Conservation (phyloP, 2,113 vertebrate species). For the Vombatus ursinus region DNA sequence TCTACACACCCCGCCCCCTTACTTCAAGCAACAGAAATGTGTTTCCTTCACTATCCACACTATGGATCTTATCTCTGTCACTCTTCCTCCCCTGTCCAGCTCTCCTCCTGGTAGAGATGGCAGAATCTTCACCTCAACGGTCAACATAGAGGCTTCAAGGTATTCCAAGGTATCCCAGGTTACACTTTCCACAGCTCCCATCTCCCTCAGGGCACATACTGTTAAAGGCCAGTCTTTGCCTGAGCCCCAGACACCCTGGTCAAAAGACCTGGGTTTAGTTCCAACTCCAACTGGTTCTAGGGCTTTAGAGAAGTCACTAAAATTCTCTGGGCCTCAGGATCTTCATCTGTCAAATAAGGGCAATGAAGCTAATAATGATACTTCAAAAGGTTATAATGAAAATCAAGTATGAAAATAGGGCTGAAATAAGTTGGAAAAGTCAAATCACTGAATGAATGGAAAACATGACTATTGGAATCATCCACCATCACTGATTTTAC, state of each 20-base stretch:
- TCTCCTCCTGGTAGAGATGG: neutral
- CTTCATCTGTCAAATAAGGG: neutral
- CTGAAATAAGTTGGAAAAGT: neutral
- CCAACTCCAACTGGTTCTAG: neutral
- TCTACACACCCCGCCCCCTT: neutral
- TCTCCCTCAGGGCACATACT: neutral
- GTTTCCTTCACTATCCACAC: neutral
- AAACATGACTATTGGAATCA: neutral
- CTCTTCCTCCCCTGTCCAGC: neutral
- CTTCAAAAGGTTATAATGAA: neutral
- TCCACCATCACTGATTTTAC: neutral
- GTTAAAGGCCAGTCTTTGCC: neutral
- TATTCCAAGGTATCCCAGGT: neutral
- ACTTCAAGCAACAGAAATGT: neutral
- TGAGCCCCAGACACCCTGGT: neutral
- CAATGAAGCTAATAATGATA: neutral
- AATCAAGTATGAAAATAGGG: neutral
- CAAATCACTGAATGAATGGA: neutral
- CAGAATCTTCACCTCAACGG: neutral
- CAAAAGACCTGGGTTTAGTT: neutral
- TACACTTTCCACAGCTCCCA: neutral
- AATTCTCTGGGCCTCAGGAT: neutral
- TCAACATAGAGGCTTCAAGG: neutral
- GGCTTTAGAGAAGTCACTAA: neutral
- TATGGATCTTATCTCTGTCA: neutral